Evolutionary conservation across 2,888 invertebrate genomes (phyloP).

Genomic region (Halictus quadricinctus): DNA sequence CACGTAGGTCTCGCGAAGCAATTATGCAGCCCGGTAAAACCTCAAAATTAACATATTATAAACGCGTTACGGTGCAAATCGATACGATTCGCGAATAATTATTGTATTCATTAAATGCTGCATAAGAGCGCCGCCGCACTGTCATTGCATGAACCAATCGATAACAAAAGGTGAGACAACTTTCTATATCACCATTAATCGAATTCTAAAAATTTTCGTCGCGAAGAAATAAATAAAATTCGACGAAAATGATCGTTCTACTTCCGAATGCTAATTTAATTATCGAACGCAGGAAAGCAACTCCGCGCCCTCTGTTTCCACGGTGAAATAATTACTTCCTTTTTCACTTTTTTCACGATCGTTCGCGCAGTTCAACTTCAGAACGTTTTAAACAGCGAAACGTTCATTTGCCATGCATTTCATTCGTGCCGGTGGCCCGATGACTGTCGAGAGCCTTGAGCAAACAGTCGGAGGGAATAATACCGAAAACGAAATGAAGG

Average conservation of each 20-base stretch:
- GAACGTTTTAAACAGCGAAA: neutral
- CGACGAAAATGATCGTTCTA: neutral
- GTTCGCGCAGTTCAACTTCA: neutral
- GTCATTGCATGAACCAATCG: too few relatives aligned
- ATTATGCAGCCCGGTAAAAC: neutral
- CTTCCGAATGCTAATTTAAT: neutral
- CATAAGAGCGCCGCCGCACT: neutral
- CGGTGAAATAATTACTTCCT: neutral
- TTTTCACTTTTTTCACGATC: neutral
- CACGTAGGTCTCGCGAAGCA: neutral
- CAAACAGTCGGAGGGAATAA: conserved; percentile 1
- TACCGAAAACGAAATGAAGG: neutral
- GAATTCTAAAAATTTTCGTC: too few relatives aligned
- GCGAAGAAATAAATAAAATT: too few relatives aligned
- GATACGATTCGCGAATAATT: neutral
- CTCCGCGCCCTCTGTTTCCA: neutral
- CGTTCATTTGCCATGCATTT: neutral
- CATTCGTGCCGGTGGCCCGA: neutral
- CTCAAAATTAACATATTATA: neutral
- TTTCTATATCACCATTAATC: too few relatives aligned
- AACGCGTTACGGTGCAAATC: neutral
- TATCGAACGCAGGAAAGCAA: neutral
- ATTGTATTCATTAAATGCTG: neutral
- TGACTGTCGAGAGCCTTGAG: neutral
- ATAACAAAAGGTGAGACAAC: too few relatives aligned